A percentile compares a stretch with the other conserved stretches of the same genome.
phyloP scores from a whole-genome alignment of 1,140 invertebrate genomes.

The Ostrea edulis region DNA sequence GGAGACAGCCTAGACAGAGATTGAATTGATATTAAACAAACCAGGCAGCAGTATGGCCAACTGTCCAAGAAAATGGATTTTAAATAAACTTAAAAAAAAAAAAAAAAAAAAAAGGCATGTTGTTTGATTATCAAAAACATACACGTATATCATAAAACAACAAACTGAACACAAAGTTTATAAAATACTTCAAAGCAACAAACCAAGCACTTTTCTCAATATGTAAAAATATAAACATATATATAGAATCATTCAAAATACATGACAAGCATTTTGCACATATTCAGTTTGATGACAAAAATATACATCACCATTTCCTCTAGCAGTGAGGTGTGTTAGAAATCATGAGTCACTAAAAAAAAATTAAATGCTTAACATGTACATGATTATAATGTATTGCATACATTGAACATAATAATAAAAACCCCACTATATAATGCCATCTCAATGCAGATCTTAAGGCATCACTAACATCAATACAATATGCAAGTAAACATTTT shows the following conservation, averaged over 20 bases:
- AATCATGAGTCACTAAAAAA: background rate
- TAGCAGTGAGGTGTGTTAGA: background rate
- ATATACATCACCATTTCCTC: conserved; percentile 1
- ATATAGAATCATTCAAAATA: background rate
- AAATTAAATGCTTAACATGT: background rate
- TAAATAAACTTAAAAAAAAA: background rate
- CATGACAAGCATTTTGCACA: background rate
- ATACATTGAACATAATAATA: background rate
- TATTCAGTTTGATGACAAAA: background rate
- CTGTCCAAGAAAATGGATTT: background rate
- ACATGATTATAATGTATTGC: conserved; percentile 34
- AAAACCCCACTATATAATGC: too few species aligned
- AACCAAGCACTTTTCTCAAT: conserved; percentile 8
- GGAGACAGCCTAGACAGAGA: background rate
- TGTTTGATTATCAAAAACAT: background rate
- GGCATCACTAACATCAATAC: too few species aligned
- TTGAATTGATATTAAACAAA: conserved; percentile 4
- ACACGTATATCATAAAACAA: background rate
- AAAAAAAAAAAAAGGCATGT: background rate
- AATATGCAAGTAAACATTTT: too few species aligned
- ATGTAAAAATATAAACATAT: background rate
- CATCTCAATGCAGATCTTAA: too few species aligned
- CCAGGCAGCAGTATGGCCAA: background rate
- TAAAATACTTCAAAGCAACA: conserved; percentile 14
- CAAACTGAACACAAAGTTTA: conserved; percentile 28